Base-by-base conservation (phyloP, 2,888 invertebrate species). In the Catonia carolina region DNA sequence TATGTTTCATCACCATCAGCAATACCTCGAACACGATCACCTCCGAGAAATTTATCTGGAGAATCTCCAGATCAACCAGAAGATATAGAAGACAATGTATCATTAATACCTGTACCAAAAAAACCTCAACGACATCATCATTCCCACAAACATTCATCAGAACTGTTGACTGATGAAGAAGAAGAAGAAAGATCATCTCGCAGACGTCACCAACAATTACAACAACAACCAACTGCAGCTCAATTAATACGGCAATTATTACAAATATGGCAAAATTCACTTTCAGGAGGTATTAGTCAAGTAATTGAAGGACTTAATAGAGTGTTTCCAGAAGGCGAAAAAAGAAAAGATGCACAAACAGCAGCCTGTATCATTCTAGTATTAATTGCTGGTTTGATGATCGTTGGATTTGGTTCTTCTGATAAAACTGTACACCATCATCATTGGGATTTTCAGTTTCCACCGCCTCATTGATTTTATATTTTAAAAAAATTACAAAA, bases 391-490 rank as follows among this genome's bases (percentile, higher is more conserved):
- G 86, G 85, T 14, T 76, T 91, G 59, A 79, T 91, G 61, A 77
- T 91, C 72, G 78, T 89, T 62, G 83, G 86, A 51, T 78, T 86
- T 59, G 84, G 85, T 60, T 83, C 82, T 62, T 75, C 75, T 50
- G 76, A 75, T 60, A 80, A 84, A 55, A 83, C 84, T 50, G 80
- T 87, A 63, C 88, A 90, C 70, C 83, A 86, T 66, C 83, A 86
- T 66, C 89, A 89, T 66, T 90, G 90, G 90, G 90, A 90, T 71
- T 90, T 85, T 71, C 87, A 89, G 67, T 89, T 89, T 74, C 89
- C 89, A 10, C 89, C 89, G 7, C 82, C 56, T 6, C 27, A 27
- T 27, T 27, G 27, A 27, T 27, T 6, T 6, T 8, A 6, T 27
- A 4, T 6, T 27, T 27, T 27, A 8, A 8, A 27, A 27, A 27